Evolutionary conservation across 1,140 invertebrate species (phyloP), one percentile per base, ranked within the genome.

Genomic region (Drosophila mojavensis): DNA sequence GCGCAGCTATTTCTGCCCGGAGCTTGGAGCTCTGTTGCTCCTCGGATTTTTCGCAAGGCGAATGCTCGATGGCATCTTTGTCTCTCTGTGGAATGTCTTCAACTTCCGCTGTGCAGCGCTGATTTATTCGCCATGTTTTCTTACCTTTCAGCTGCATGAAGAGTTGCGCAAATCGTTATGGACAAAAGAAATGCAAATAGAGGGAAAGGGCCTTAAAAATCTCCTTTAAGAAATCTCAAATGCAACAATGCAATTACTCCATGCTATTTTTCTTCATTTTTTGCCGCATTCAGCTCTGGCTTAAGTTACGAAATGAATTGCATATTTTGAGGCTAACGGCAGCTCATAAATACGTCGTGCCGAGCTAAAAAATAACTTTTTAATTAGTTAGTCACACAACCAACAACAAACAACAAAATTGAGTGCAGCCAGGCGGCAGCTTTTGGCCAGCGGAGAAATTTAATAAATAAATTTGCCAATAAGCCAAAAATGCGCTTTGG

Each of bases 381-480:
- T 88, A 88, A 88, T 83, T 89, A 88, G 80, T 73, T 77, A 61
- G 68, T 81, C 84, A 45, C 70, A 78, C 79, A 79, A 88, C 67
- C 76, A 81, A 54, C 36, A 70, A 24, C 51, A 76, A 63, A 63
- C 26, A 65, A 54, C 36, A 47, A 64, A 39, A 50, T 55, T 7
- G n/a, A 65, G 61, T 67, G 73, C 58, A 71, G 47, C 45, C 76
- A 59, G 48, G 59, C 74, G 47, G 54, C 45, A 33, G 58, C 73
- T 45, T 66, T 48, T 43, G 71, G 68, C 70, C 47, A 65, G 33
- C 30, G 60, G 61, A 59, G 64, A 71, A 89, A 89, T 89, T 88
- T 89, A 89, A 88, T 88, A 89, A 89, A 88, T 89, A 88, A 88
- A 84, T 88, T 84, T 88, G 61, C 55, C 84, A 89, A 88, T 88